Evolutionary conservation across 2,888 invertebrate genomes (phyloP).

Genomic region (Parasteatoda lunata): DNA sequence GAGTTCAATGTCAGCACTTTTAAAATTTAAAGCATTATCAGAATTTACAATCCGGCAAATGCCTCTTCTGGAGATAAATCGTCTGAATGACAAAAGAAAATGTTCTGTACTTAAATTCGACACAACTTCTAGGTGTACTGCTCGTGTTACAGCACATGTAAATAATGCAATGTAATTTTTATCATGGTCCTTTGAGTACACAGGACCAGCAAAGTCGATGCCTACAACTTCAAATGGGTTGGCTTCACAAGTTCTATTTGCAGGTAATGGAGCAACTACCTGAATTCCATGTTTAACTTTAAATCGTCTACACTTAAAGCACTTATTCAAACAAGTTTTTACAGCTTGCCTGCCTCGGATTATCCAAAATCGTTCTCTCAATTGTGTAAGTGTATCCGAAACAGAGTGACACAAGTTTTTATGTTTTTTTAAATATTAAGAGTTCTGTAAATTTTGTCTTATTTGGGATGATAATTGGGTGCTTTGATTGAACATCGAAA

Average conservation of each 20-base stretch:
- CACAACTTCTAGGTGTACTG: constrained; percentile 8
- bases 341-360: constrained; percentile 10
- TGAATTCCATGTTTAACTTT: constrained; percentile 6
- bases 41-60: neutral
- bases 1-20: neutral
- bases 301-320: constrained; percentile 14
- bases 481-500: no score
- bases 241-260: neutral
- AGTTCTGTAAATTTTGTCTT: no score
- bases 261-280: neutral
- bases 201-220: neutral
- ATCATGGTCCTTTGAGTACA: neutral
- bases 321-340: neutral
- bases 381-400: neutral
- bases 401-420: constrained; percentile 5
- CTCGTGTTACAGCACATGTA: neutral
- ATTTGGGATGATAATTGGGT: no score
- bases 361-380: constrained; percentile 24
- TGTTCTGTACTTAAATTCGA: neutral
- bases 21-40: constrained; percentile 11
- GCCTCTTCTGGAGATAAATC: neutral
- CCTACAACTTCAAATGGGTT: neutral
- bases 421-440: constrained; percentile 4
- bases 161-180: neutral
- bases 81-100: constrained; percentile 7